These are phyloP conservation scores for Nibea albiflora DNA, from an alignment of 2,113 vertebrate species.

Conservation along the genomic window DNA sequence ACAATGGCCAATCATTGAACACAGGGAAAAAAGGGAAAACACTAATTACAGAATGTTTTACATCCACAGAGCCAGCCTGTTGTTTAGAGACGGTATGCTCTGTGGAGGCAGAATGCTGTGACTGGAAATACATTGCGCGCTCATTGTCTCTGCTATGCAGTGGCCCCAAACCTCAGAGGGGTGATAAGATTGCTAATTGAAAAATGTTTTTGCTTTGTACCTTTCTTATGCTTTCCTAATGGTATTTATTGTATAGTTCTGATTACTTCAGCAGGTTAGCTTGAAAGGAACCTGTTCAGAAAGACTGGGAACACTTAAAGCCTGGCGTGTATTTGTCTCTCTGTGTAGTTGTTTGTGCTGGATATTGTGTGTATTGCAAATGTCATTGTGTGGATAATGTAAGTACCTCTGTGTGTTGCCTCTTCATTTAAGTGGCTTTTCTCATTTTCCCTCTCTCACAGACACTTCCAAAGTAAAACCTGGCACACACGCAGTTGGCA, in stretches of 20 bases:
- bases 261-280: slow-evolving; percentile 51
- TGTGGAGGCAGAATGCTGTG: slow-evolving; percentile 28
- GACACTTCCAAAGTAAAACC: neutral
- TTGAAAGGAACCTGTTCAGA: slow-evolving; percentile 18
- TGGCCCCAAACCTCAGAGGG: slow-evolving; percentile 28
- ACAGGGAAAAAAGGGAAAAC: slow-evolving; percentile 56
- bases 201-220: slow-evolving; percentile 44
- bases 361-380: neutral
- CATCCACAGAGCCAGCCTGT: slow-evolving; percentile 36
- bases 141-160: slow-evolving; percentile 46
- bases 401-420: slow-evolving; percentile 11
- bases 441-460: neutral
- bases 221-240: slow-evolving; percentile 33
- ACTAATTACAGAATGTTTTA: slow-evolving; percentile 71
- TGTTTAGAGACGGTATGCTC: slow-evolving; percentile 45
- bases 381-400: slow-evolving; percentile 15
- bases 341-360: neutral
- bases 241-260: slow-evolving; percentile 25
- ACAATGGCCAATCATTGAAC: slow-evolving; percentile 76
- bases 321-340: neutral
- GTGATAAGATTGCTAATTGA: slow-evolving; percentile 58
- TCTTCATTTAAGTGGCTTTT: slow-evolving; percentile 27
- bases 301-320: slow-evolving; percentile 11
- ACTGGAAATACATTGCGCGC: slow-evolving; percentile 37
- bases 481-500: neutral